Evolutionary conservation across 2,113 vertebrate genomes (phyloP), one percentile per base, ranked within the genome.

Genomic region (Tamias sibiricus): DNA sequence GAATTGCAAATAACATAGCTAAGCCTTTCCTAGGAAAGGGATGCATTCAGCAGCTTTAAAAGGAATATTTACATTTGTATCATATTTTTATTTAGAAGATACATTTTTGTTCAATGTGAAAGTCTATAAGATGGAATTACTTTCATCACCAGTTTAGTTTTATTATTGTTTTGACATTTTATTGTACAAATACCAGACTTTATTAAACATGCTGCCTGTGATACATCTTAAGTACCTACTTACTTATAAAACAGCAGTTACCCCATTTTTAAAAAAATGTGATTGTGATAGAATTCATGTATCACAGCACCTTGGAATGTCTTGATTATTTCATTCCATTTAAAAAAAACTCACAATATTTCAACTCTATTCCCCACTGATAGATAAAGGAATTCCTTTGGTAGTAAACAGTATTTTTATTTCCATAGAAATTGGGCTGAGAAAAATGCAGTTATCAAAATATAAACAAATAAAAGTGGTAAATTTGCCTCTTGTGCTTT

Each of bases 1-100:
- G 98, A 98, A 99, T 98, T 99, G 98, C 98, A 98, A 98, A 98
- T 99, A 98, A 98, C 98, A 98, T 98, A 98, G 98, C 98, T 98
- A 98, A 98, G 98, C 98, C 98, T 98, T 98, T 98, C 97, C 98
- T 98, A 96, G 98, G 97, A 98, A 98, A 98, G 98, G 98, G 98
- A 98, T 98, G 98, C 98, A 98, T 98, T 98, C 98, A 98, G 98
- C 97, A 98, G 98, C 98, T 98, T 98, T 98, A 98, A 98, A 98
- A 98, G 97, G 98, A 98, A 98, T 99, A 98, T 98, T 98, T 98
- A 98, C 98, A 98, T 98, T 98, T 98, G 97, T 97, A 98, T 97
- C 97, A 97, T 99, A 98, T 98, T 98, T 98, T 98, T 98, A 98
- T 98, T 99, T 98, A 98, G 98, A 98, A 98, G 98, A 97, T 98